phyloP scores from a whole-genome alignment of 2,888 invertebrate species.

The Ectemnius lituratus region DNA sequence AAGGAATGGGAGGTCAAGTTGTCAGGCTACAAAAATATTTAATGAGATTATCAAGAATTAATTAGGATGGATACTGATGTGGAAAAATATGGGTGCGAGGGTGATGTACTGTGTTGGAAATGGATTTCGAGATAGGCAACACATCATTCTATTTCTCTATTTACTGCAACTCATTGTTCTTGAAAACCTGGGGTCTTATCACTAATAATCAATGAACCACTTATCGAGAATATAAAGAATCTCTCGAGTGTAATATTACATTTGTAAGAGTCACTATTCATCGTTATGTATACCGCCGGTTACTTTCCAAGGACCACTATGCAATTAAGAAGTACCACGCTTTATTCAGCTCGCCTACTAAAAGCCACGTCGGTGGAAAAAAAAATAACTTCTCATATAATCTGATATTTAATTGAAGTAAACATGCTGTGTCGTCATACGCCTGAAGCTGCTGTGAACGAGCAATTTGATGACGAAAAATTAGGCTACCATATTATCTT shows the following conservation, averaged over 20 bases:
- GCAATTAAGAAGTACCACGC: conserved; percentile 29
- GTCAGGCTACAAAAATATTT: neutral
- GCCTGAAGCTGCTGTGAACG: conserved; percentile 29
- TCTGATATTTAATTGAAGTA: conserved; percentile 14
- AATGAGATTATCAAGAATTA: neutral
- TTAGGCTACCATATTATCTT: conserved; percentile 11
- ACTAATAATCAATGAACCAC: conserved; percentile 29
- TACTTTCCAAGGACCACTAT: conserved; percentile 1
- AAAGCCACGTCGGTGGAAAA: conserved; percentile 33
- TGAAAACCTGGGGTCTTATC: conserved; percentile 20
- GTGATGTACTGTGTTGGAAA: neutral
- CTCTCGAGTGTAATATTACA: conserved; percentile 25
- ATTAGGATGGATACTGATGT: neutral
- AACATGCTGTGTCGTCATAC: conserved; percentile 17
- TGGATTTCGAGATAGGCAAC: conserved; percentile 14
- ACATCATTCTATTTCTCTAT: conserved; percentile 22
- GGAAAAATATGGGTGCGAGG: neutral
- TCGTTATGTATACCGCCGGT: conserved; percentile 4
- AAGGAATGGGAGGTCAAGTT: neutral
- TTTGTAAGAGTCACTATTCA: conserved; percentile 30
- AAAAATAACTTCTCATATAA: conserved; percentile 8
- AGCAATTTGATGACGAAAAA: conserved; percentile 28
- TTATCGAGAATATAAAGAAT: conserved; percentile 15
- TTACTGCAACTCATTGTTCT: conserved; percentile 24
- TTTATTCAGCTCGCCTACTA: conserved; percentile 18